Conservation (phyloP, 2,113 vertebrate species). For the Siniperca chuatsi region DNA sequence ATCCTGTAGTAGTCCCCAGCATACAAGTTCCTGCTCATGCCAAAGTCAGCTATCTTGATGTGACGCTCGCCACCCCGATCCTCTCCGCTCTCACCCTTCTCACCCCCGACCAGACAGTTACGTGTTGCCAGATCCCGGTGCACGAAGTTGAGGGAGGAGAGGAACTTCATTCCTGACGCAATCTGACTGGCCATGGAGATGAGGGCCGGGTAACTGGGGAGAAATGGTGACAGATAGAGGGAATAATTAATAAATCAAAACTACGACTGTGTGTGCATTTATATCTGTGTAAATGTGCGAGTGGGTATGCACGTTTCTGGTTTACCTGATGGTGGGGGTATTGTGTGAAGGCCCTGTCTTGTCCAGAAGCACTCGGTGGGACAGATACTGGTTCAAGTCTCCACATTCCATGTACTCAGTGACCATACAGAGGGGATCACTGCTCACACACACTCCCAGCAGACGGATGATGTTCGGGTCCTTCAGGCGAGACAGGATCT, state of each 20-base stretch:
- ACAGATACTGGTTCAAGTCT: conserved; percentile 94
- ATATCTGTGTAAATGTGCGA: background rate
- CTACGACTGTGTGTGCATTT: background rate
- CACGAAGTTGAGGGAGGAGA: conserved; percentile 93
- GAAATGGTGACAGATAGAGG: background rate
- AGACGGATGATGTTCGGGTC: conserved; percentile 95
- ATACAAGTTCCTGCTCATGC: conserved; percentile 95
- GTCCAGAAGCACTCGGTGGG: conserved; percentile 88
- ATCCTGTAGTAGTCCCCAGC: conserved; percentile 94
- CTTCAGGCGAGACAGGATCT: conserved; percentile 93
- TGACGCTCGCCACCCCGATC: conserved; percentile 86
- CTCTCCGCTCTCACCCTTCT: conserved; percentile 74
- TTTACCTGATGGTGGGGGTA: conserved; percentile 88
- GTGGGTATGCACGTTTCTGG: background rate
- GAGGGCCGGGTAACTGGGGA: conserved; percentile 88
- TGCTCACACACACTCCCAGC: conserved; percentile 92
- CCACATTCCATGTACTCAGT: conserved; percentile 97
- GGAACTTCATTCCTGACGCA: conserved; percentile 93
- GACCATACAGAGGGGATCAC: conserved; percentile 93
- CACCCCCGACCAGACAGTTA: conserved; percentile 93
- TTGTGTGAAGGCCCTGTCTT: conserved; percentile 83
- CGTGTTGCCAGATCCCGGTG: conserved; percentile 92
- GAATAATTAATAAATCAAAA: background rate
- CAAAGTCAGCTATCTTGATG: conserved; percentile 95
- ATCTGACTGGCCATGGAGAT: conserved; percentile 93